Evolutionary conservation across 1,140 invertebrate species (phyloP), one percentile per base, ranked within the genome.

Genomic region (Musca domestica): DNA sequence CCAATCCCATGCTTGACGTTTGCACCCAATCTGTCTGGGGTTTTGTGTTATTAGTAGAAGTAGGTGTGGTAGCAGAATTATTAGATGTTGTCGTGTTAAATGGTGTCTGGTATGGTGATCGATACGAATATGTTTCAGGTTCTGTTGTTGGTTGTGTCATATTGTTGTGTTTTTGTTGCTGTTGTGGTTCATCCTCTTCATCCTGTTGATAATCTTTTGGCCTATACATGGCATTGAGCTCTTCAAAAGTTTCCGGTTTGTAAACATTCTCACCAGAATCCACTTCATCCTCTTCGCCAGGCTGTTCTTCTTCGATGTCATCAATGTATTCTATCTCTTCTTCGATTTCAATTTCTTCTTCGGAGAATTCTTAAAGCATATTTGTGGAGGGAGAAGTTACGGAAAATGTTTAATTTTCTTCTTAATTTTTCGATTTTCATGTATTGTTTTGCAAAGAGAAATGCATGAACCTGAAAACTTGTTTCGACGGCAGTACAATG

Each of bases 291-390:
- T 71, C 23, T 73, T 70, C 65, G 76, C 72, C 71, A 83, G 81
- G 46, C 82, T 81, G 20, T 81, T 76, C 70, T 78, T 78, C 67
- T 80, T 64, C 64, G 74, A 76, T 71, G 46, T 73, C 67, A 12
- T 78, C 73, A 9, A 76, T 72, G 46, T 79, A 73, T 68, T 79
- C 68, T 66, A 81, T 78, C 72, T 83, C 83, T 25, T 74, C 68
- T 34, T 78, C 74, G 5, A 80, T 72, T 66, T 82, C 77, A 63
- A 81, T 81, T 69, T 83, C 81, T 65, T 81, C 80, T 64, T 82
- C 84, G 84, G 81, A 86, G 66, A 74, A 66, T n/a, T 69, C 64
- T 15, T 65, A n/a, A 61, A 41, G 51, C 4, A 23, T 51, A 20
- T 51, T n/a, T 51, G 48, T 3, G 48, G n/a, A 12, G 48, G 48